Percentiles rank a stretch among this genome's conserved stretches.
Conservation (phyloP, 2,113 vertebrate species). For the Hypanus sabinus region DNA sequence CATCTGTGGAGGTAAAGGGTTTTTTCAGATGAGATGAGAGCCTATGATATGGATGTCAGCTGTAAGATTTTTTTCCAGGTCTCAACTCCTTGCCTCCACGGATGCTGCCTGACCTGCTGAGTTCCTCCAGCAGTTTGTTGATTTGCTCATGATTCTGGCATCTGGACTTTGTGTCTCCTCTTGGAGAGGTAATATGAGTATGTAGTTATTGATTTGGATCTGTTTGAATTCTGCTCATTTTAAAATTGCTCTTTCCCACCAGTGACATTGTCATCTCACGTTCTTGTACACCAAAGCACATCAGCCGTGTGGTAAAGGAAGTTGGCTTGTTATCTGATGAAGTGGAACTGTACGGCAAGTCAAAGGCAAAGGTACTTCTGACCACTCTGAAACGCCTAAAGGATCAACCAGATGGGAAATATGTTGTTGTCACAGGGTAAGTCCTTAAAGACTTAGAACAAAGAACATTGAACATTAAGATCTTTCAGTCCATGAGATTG, state of each 20-base stretch:
- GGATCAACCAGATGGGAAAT: slow-evolving; percentile 80
- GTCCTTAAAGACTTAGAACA: slow-evolving; percentile 17
- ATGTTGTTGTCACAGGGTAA: slow-evolving; percentile 90
- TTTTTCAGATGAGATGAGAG: no score
- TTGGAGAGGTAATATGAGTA: neutral
- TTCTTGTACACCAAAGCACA: slow-evolving; percentile 72
- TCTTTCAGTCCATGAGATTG: no score
- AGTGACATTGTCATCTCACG: slow-evolving; percentile 91
- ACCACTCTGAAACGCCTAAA: slow-evolving; percentile 69
- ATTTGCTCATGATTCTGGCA: no score
- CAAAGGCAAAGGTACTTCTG: slow-evolving; percentile 87
- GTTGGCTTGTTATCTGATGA: slow-evolving; percentile 79
- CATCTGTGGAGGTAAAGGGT: no score
- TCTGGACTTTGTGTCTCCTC: no score
- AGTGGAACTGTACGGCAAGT: slow-evolving; percentile 82
- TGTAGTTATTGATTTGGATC: neutral
- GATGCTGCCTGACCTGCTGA: no score
- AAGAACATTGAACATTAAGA: no score
- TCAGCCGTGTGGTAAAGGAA: slow-evolving; percentile 70
- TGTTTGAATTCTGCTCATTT: neutral
- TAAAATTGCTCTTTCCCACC: slow-evolving; percentile 40
- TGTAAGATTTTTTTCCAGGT: no score
- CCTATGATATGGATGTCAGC: no score
- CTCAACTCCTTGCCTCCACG: no score
- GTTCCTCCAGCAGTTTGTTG: no score